phyloP scores from a whole-genome alignment of 2,797 vertebrate species.

The Tragelaphus oryx region DNA sequence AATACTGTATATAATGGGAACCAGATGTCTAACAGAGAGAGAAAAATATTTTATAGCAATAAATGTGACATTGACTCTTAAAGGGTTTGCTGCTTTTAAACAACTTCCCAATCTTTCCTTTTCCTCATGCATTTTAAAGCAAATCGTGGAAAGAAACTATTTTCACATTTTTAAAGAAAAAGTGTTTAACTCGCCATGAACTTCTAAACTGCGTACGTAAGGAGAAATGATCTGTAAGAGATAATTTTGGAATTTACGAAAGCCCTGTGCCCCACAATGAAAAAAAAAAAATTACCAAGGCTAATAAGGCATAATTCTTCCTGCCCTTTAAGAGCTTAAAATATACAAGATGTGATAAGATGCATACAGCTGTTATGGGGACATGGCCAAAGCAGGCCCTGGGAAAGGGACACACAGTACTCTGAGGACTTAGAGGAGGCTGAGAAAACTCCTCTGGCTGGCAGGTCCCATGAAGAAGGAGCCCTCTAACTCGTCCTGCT shows the following conservation, averaged over 20 bases:
- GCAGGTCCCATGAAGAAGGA: background rate
- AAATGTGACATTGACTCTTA: slow-evolving; percentile 73
- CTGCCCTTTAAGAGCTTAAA: slow-evolving; percentile 18
- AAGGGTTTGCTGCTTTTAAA: slow-evolving; percentile 57
- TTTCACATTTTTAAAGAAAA: slow-evolving; percentile 1
- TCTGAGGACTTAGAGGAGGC: background rate
- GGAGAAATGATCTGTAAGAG: slow-evolving; percentile 13
- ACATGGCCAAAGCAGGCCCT: background rate
- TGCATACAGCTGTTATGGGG: background rate
- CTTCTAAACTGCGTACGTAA: background rate
- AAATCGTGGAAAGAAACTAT: slow-evolving; percentile 27
- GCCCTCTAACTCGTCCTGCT: fast-evolving
- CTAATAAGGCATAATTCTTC: slow-evolving; percentile 43
- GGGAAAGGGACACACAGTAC: background rate
- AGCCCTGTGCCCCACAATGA: background rate
- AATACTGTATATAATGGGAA: slow-evolving; percentile 67
- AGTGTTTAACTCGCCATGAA: background rate
- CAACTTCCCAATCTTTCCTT: slow-evolving; percentile 43
- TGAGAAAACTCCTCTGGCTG: background rate
- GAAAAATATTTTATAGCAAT: slow-evolving; percentile 73
- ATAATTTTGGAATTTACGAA: slow-evolving; percentile 33
- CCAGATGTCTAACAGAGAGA: slow-evolving; percentile 72
- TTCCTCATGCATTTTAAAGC: background rate
- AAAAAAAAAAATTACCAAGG: background rate
- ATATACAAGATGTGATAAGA: background rate